A percentile compares a stretch with the other conserved stretches of the same genome.
These are phyloP conservation scores for Nerophis lumbriciformis DNA, from an alignment of 2,113 vertebrate species.

Conservation along the genomic window DNA sequence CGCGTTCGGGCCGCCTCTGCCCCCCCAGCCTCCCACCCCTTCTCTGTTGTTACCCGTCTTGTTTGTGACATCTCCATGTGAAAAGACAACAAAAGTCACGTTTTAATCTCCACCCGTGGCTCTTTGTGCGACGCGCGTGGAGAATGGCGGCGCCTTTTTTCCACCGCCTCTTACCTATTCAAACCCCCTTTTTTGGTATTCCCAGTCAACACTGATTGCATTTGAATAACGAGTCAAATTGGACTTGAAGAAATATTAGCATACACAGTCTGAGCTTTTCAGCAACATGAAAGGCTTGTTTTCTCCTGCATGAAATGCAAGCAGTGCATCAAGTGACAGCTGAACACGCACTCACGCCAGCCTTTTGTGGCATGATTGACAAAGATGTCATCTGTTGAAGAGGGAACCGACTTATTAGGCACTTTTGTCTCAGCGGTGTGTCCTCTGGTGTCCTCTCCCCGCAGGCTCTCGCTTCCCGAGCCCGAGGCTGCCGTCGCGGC, in stretches of 20 bases:
- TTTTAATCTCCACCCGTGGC: constrained; percentile 73
- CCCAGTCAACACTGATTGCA: constrained; percentile 69
- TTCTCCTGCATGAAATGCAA: constrained; percentile 63
- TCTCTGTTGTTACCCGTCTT: constrained; percentile 62
- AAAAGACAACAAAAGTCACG: constrained; percentile 79
- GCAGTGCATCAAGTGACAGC: constrained; percentile 70
- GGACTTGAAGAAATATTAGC: constrained; percentile 72
- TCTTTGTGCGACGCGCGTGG: constrained; percentile 62
- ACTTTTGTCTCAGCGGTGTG: not conserved
- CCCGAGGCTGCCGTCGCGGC: constrained; percentile 83
- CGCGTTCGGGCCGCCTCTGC: constrained; percentile 27
- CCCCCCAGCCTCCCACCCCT: not conserved
- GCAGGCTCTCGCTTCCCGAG: constrained; percentile 87
- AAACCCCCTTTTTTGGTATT: constrained; percentile 62
- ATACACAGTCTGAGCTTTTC: constrained; percentile 60
- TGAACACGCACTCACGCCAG: constrained; percentile 49
- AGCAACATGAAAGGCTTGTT: constrained; percentile 65
- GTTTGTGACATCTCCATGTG: constrained; percentile 75
- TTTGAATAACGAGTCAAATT: constrained; percentile 69
- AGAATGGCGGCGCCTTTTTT: constrained; percentile 53
- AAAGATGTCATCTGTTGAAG: constrained; percentile 51
- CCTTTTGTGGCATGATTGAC: constrained; percentile 67
- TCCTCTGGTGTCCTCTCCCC: constrained; percentile 3
- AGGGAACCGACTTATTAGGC: not conserved
- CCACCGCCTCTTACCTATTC: constrained; percentile 60